These are phyloP conservation scores for Brenthis daphne DNA, from an alignment of 2,888 invertebrate genomes.

Conservation along the genomic window DNA sequence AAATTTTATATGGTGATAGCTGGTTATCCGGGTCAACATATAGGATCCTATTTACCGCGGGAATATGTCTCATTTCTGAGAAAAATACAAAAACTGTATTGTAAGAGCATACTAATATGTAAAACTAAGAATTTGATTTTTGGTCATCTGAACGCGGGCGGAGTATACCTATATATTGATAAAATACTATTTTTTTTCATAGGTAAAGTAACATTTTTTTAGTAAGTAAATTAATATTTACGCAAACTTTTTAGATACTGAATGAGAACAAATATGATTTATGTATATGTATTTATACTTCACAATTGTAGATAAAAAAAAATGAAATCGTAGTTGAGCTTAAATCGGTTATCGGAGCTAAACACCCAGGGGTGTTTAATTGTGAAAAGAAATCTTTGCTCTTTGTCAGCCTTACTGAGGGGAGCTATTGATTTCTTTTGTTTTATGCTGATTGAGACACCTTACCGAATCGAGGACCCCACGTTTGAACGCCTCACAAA, in stretches of 20 bases:
- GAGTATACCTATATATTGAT: no score
- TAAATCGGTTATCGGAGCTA: slow-evolving; percentile 68
- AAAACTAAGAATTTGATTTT: no score
- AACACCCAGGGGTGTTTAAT: slow-evolving; percentile 77
- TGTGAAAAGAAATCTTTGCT: slow-evolving; percentile 83
- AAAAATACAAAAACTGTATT: no score
- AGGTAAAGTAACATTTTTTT: slow-evolving; percentile 18
- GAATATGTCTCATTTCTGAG: no score
- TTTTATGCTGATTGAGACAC: slow-evolving; percentile 83
- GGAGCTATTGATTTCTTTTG: slow-evolving; percentile 82
- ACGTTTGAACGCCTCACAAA: slow-evolving; percentile 68
- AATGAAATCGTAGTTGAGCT: slow-evolving; percentile 55
- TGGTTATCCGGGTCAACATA: no score
- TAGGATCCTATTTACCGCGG: no score
- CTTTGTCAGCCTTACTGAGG: slow-evolving; percentile 75
- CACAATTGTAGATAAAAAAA: slow-evolving; percentile 33
- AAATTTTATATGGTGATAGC: no score
- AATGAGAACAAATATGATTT: no score
- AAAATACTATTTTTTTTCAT: background rate
- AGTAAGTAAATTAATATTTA: background rate
- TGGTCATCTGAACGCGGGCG: no score
- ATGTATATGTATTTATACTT: slow-evolving; percentile 12
- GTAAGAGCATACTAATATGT: no score
- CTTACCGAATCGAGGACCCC: slow-evolving; percentile 70
- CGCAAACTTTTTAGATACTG: no score